These are phyloP conservation scores for Drosophila punjabiensis DNA, from an alignment of 1,140 invertebrate genomes.

Conservation along the genomic window DNA sequence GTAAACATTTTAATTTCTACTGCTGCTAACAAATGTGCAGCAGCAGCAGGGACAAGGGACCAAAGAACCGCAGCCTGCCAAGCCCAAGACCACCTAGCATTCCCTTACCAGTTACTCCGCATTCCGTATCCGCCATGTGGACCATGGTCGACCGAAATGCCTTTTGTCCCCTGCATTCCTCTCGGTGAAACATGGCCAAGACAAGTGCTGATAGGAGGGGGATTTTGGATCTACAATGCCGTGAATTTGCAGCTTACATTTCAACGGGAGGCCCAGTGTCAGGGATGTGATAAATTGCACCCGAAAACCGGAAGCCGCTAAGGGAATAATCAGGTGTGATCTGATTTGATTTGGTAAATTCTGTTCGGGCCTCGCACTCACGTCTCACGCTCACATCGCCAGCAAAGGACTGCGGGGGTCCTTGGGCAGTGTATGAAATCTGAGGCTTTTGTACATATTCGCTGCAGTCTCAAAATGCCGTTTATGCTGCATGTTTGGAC, in stretches of 20 bases:
- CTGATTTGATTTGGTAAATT: slow-evolving; percentile 36
- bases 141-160: slow-evolving; percentile 70
- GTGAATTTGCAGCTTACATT: slow-evolving; percentile 65
- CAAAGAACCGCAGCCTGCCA: slow-evolving; percentile 59
- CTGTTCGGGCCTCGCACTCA: slow-evolving; percentile 1
- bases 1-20: slow-evolving; percentile 83
- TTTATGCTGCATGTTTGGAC: slow-evolving; percentile 63
- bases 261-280: slow-evolving; percentile 30
- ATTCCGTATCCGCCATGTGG: slow-evolving; percentile 58
- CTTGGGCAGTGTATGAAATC: slow-evolving; percentile 69
- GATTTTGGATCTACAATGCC: slow-evolving; percentile 46
- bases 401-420: slow-evolving; percentile 34
- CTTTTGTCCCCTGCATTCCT: slow-evolving; percentile 24
- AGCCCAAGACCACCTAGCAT: slow-evolving; percentile 53
- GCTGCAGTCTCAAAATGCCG: slow-evolving; percentile 72
- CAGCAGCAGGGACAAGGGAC: slow-evolving; percentile 18
- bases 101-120: slow-evolving; percentile 5
- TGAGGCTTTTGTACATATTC: slow-evolving; percentile 67
- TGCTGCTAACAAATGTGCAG: slow-evolving; percentile 75
- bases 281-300: slow-evolving; percentile 57
- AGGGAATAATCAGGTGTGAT: slow-evolving; percentile 41
- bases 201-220: slow-evolving; percentile 34
- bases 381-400: slow-evolving; percentile 59
- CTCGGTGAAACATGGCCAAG: slow-evolving; percentile 32
- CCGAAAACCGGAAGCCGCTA: background rate